These are phyloP conservation scores for Axis porcinus DNA, from an alignment of 2,113 vertebrate genomes.

Conservation along the genomic window DNA sequence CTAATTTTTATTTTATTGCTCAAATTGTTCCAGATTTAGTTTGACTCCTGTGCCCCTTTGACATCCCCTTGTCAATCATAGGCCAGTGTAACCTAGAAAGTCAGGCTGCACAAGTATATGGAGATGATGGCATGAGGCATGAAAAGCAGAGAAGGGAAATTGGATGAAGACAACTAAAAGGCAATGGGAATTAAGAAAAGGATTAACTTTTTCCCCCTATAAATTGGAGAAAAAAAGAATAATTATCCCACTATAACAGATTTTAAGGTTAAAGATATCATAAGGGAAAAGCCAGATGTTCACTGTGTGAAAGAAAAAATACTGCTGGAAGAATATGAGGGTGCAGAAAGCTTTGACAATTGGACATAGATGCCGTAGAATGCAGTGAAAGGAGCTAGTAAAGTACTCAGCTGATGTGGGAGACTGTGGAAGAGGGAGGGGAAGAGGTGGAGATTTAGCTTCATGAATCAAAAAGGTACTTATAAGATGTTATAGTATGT, in stretches of 20 bases:
- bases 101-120: not conserved
- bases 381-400: not conserved
- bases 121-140: not conserved
- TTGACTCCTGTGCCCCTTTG: not conserved
- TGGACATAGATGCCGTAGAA: not conserved
- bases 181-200: not conserved
- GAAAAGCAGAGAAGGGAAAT: not conserved
- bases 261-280: constrained; percentile 10
- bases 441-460: not conserved
- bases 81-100: not conserved
- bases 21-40: not conserved
- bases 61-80: not conserved
- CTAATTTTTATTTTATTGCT: not conserved
- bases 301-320: not conserved
- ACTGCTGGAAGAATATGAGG: not conserved
- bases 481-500: not conserved
- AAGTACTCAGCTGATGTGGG: not conserved
- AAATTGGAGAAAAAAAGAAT: not conserved
- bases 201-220: not conserved
- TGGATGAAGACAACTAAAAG: not conserved
- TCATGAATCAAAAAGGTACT: not conserved
- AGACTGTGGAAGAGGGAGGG: not conserved
- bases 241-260: not conserved
- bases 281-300: not conserved
- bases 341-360: not conserved